Base-by-base conservation (phyloP, 2,888 invertebrate species). In the Nycteola revayana region DNA sequence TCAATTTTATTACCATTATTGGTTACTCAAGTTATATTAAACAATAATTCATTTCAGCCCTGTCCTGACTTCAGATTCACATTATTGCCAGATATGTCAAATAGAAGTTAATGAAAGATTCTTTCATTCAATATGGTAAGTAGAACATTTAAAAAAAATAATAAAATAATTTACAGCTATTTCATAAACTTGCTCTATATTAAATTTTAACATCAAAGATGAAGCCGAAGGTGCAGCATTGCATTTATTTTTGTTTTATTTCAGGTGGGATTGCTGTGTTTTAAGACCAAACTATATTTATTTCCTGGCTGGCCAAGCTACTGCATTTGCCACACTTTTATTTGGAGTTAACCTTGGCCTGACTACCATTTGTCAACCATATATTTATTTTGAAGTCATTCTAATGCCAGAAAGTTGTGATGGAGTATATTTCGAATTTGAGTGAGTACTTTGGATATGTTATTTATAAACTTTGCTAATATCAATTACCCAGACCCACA, bases 311-410 rank as follows among this genome's bases (percentile, higher is more conserved):
- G 93, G 94, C 9, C 86, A 95, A 38, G 59, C 92, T 28, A 91
- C 92, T 58, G 92, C 93, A 3, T 84, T 94, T 32, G 82, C 89
- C 8, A 92, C 94, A 11, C 81, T 96, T 32, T 59, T 93, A 24
- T 93, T 94, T 72, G 95, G 95, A 25, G 92, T 94, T 2, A 94
- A 96, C 77, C 85, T 97, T 30, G 94, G 95, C 1, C 80, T 97
- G 51, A 96, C 96, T 0, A 94, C 96, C n/a, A 92, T 97, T 0
- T 96, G 97, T 65, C 95, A 95, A 75, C 96, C 96, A 0, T 92
- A 92, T 60, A 90, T 91, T 59, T 78, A 93, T 23, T 90, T 91
- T 59, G 92, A 91, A 29, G 87, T 90, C 30, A 86, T 97, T 50
- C 88, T 96, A 20, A 69, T 96, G 53, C 96, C 96, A 1, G 93